Base-by-base conservation (phyloP, 2,113 vertebrate species). In the Cyanistes caeruleus region DNA sequence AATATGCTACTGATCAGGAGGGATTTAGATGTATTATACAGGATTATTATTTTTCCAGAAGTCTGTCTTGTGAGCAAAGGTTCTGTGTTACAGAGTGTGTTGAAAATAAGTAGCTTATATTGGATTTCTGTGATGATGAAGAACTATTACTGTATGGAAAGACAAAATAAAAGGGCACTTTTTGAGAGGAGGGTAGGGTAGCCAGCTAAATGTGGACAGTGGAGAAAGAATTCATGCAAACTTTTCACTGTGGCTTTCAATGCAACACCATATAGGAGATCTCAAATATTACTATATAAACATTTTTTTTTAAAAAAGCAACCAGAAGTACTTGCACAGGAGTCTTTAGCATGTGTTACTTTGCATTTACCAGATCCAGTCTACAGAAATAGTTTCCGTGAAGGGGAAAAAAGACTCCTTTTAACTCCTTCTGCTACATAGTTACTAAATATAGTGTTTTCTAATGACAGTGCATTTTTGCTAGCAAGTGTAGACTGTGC, bases 11-110 rank as follows among this genome's bases (percentile, higher is more conserved):
- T 63, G 80, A 95, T 90, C 89, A 95, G 84, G 76, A 94, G 93
- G 95, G 89, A 97, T 97, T 96, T 96, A 91, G 91, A 89, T 92
- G 86, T 89, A 93, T 97, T 97, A 95, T 70, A 49, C 81, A 95
- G 96, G 93, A 97, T 97, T 97, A 97, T 96, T 95, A 93, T 93
- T 97, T 96, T 97, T 96, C 95, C 97, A 97, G 96, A 96, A 97
- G 90, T 81, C 93, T 87, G 72, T 85, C 68, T 84, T 94, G 51
- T 67, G 65, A 95, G 86, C 39, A 76, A 84, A 91, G 62, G 37
- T 94, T 94, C 79, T 79, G 28, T 69, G 49, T 79, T 92, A 91
- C 25, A 91, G 82, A 88, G 94, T 90, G 78, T 97, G 90, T 94
- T 96, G 95, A 97, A 97, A 96, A 90, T 96, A 97, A 97, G 95